Percentiles rank a stretch among this genome's conserved stretches.
phyloP scores from a whole-genome alignment of 1,140 invertebrate species.

The Orchesella cincta region DNA sequence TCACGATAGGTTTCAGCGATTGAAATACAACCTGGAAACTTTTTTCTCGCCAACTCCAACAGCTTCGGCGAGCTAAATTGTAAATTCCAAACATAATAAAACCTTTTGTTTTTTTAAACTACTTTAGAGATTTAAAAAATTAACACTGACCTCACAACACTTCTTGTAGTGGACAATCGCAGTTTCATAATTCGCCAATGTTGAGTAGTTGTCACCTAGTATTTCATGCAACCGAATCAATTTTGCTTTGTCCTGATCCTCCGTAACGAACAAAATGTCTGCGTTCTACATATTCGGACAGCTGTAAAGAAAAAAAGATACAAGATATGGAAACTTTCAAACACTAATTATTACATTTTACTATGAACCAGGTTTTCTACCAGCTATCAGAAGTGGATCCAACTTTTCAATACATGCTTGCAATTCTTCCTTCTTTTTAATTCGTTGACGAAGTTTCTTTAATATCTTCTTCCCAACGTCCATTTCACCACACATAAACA shows the following conservation, averaged over 20 bases:
- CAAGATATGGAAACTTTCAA: constrained; percentile 46
- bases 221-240: constrained; percentile 74
- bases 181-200: constrained; percentile 67
- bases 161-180: constrained; percentile 77
- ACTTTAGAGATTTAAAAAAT: too few species aligned
- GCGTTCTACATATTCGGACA: constrained; percentile 67
- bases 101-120: too few species aligned
- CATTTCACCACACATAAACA: constrained; percentile 34
- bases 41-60: constrained; percentile 60
- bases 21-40: constrained; percentile 76
- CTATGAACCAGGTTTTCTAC: constrained; percentile 38
- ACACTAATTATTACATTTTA: constrained; percentile 39
- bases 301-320: constrained; percentile 59
- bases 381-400: constrained; percentile 41
- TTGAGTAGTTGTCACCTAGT: constrained; percentile 76
- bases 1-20: constrained; percentile 86
- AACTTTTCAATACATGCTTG: constrained; percentile 29
- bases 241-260: constrained; percentile 61
- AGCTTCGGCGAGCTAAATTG: constrained; percentile 63
- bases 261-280: constrained; percentile 65
- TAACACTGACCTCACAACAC: constrained; percentile 71
- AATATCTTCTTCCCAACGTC: constrained; percentile 60
- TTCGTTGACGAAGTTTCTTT: constrained; percentile 51
- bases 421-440: constrained; percentile 21
- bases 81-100: constrained; percentile 31